A percentile compares a stretch with the other conserved stretches of the same genome.
These are phyloP conservation scores for Hippopotamus amphibius DNA, from an alignment of 2,113 vertebrate species.

Conservation along the genomic window DNA sequence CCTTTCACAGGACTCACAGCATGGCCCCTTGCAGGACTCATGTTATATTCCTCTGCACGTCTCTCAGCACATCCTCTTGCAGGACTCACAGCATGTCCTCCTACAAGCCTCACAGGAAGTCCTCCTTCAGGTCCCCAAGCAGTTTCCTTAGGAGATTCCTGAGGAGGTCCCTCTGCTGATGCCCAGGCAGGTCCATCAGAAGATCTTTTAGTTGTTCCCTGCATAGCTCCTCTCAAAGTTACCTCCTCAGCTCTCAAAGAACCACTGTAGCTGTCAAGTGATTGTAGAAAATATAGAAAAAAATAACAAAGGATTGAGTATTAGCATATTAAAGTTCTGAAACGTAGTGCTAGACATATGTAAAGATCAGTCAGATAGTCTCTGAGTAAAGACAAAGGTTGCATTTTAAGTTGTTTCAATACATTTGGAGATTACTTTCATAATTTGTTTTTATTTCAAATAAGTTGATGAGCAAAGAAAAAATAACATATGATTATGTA, in stretches of 20 bases:
- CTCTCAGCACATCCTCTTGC: background rate
- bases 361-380: background rate
- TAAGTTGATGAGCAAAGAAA: background rate
- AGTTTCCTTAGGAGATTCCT: background rate
- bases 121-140: background rate
- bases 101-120: background rate
- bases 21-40: background rate
- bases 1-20: background rate
- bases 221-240: background rate
- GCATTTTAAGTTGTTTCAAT: background rate
- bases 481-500: background rate
- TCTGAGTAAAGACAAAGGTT: background rate
- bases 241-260: background rate
- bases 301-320: background rate
- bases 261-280: background rate
- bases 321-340: background rate
- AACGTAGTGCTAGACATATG: background rate
- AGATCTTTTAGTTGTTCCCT: background rate
- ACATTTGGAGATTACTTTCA: background rate
- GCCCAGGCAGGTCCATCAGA: background rate
- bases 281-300: constrained; percentile 33
- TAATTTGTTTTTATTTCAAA: constrained; percentile 19
- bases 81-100: background rate
- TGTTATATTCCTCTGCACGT: too few relatives aligned
- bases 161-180: background rate